phyloP scores from a whole-genome alignment of 2,113 vertebrate genomes.

The Maccullochella peelii region DNA sequence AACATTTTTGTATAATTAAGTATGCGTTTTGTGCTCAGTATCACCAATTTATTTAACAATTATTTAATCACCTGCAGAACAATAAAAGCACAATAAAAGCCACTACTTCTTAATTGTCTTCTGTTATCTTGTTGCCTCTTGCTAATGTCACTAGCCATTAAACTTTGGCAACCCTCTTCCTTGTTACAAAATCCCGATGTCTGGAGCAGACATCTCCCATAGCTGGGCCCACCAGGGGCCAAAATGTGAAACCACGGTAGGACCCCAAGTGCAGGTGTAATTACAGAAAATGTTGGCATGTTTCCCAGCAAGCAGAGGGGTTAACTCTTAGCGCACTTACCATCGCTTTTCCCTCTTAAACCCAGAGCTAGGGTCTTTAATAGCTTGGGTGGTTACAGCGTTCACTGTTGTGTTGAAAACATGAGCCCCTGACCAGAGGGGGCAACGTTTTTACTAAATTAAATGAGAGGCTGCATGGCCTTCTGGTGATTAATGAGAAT shows the following conservation, averaged over 20 bases:
- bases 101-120: constrained; percentile 1
- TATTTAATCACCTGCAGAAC: background rate
- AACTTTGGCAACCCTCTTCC: constrained; percentile 34
- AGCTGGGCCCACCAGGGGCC: constrained; percentile 34
- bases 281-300: constrained; percentile 66
- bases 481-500: constrained; percentile 43
- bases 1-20: background rate
- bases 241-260: constrained; percentile 50
- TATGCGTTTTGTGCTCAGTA: background rate
- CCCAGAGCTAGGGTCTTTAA: constrained; percentile 32
- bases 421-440: constrained; percentile 14
- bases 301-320: constrained; percentile 43
- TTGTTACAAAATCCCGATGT: constrained; percentile 55
- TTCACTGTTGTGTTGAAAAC: constrained; percentile 13
- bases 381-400: constrained; percentile 9
- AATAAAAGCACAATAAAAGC: too few species aligned
- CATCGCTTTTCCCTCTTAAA: constrained; percentile 37
- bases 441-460: constrained; percentile 6
- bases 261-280: constrained; percentile 69
- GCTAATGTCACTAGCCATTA: constrained; percentile 40
- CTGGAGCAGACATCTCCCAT: constrained; percentile 54
- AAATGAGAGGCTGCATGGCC: constrained; percentile 17
- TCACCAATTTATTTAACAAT: background rate
- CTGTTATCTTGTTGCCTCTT: constrained; percentile 5
- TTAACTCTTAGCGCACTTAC: constrained; percentile 52